Evolutionary conservation across 2,797 vertebrate genomes (phyloP).

Genomic region (Sebastiscus tertius): DNA sequence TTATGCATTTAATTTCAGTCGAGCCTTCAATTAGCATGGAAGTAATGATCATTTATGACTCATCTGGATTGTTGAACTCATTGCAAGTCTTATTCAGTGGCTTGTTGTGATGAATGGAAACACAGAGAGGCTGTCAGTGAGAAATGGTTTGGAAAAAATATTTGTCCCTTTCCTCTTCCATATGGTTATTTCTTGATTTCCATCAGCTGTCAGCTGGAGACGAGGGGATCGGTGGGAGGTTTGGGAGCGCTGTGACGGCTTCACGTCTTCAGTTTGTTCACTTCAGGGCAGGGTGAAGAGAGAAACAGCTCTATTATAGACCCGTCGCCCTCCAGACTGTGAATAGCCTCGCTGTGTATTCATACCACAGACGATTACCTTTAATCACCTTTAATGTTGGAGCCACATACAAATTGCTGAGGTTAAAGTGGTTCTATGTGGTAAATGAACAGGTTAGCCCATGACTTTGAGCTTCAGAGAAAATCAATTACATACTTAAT

Average conservation of each 20-base stretch:
- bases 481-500: slow-evolving; percentile 56
- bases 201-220: slow-evolving; percentile 7
- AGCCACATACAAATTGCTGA: slow-evolving; percentile 9
- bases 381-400: slow-evolving; percentile 5
- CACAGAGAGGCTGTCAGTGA: neutral
- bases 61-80: neutral
- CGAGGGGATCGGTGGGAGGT: neutral
- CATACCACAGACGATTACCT: neutral
- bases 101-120: neutral
- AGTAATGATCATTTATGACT: neutral
- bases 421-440: slow-evolving; percentile 21
- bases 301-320: neutral
- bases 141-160: neutral
- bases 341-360: neutral
- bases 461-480: slow-evolving; percentile 40
- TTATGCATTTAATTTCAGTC: neutral
- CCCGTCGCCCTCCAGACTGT: neutral
- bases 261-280: neutral
- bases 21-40: neutral
- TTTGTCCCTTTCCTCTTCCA: neutral
- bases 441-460: slow-evolving; percentile 46
- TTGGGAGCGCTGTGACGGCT: neutral
- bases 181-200: slow-evolving; percentile 7
- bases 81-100: neutral
- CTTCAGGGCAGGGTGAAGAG: neutral